Evolutionary conservation across 2,113 vertebrate genomes (phyloP), one percentile per base, ranked within the genome.

Genomic region (Calypte anna): DNA sequence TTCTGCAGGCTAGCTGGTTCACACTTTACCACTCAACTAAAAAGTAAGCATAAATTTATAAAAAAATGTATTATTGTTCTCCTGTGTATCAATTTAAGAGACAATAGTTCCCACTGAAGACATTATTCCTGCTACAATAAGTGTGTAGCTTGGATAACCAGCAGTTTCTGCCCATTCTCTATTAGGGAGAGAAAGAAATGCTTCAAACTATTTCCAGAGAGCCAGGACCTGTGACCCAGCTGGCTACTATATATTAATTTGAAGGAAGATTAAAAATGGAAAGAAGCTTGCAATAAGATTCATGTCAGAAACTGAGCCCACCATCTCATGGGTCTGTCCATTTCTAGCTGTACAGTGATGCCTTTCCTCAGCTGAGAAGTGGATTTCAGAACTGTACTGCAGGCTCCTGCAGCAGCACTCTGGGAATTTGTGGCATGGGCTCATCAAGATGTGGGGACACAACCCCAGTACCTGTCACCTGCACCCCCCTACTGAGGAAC

Each of bases 191-290:
- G 10, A 27, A 72, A 63, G 40, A 58, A 73, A 9, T 0, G 0
- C 15, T 68, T n/a, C 5, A 19, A 16, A 57, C 11, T 23, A 22
- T 25, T 69, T 59, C 31, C 33, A 64, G 44, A 74, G 31, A 73
- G 55, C 36, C 4, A 55, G 23, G 12, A 54, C 53, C 27, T 28
- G 24, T 40, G 21, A 84, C 21, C 16, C 53, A 74, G 0, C 14
- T 12, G 44, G 7, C 25, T 77, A 44, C 70, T 36, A 5, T 10
- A 46, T 0, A 46, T 0, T 50, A 43, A 53, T 73, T 23, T 46
- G 54, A 59, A 78, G 40, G 10, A 25, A 12, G 21, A 33, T 30
- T 68, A 30, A 9, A 5, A 72, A 40, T 3, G 0, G 31, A 48
- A 74, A 21, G 43, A 33, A 36, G n/a, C 17, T 22, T 38, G n/a